Base-by-base conservation (phyloP, 2,888 invertebrate species). In the Aphidius colemani region DNA sequence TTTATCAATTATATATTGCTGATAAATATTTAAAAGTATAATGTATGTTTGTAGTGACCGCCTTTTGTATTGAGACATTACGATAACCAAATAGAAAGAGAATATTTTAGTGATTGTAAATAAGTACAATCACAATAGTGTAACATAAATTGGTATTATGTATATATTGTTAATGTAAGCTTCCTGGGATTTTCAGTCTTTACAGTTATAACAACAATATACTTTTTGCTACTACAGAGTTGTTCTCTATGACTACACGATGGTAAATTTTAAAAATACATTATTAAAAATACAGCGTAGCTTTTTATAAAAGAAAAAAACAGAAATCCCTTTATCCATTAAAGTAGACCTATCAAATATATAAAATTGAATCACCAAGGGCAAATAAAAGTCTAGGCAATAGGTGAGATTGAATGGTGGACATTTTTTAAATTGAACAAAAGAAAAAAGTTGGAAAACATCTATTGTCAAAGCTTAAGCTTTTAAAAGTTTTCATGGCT, bases 91-190 rank as follows among this genome's bases (percentile, higher is more conserved):
- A 18, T 40, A 39, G 55, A 57, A 53, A 41, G 49, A 39, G 55
- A 57, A 53, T 60, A 51, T 55, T 40, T 51, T 62, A 62, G 66
- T 68, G 66, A 65, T 62, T 68, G 63, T 66, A 68, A 66, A 68
- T 68, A 64, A 62, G 66, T 63, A 58, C 48, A 51, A 55, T 57
- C 53, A 68, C 66, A 68, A 68, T 66, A 60, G 68, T 51, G 60
- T 56, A 58, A 51, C 55, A 59, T 65, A 64, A 66, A 68, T 60
- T 53, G 59, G 61, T 51, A 58, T 51, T 46, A 57, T 63, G 56
- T 62, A 61, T 66, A 64, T 64, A 67, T 67, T 51, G 56, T 48
- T 49, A 57, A 48, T 44, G n/a, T 50, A 10, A 60, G 64, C 59
- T 64, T 60, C 64, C 60, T 60, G 56, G 56, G 53, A 53, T 60